A percentile compares a stretch with the other conserved stretches of the same genome.
phyloP scores from a whole-genome alignment of 2,888 invertebrate species.

The Trachelus iudaicus region DNA sequence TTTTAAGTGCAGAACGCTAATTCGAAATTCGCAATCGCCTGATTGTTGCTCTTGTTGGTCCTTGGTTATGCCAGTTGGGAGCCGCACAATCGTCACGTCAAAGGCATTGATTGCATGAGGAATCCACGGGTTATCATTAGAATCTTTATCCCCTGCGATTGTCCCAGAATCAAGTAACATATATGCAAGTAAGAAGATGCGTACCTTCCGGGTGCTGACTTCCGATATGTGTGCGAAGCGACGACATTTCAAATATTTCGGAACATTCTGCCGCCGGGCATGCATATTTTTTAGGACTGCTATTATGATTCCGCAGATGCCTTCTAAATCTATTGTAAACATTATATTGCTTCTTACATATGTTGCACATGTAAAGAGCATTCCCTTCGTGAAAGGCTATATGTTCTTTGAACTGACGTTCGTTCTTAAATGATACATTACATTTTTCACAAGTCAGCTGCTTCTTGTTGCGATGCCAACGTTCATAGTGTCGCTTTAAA shows the following conservation, averaged over 20 bases:
- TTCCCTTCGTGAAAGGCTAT: conserved; percentile 69
- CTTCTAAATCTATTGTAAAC: conserved; percentile 66
- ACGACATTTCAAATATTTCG: conserved; percentile 67
- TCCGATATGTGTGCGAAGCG: conserved; percentile 66
- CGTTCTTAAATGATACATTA: conserved; percentile 69
- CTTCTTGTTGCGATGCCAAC: conserved; percentile 64
- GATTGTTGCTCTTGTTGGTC: too few relatives aligned
- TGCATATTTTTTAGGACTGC: conserved; percentile 37
- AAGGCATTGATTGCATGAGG: too few relatives aligned
- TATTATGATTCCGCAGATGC: conserved; percentile 67
- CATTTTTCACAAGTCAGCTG: conserved; percentile 68
- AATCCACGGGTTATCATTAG: too few relatives aligned
- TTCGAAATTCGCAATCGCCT: neutral
- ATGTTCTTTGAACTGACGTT: conserved; percentile 70
- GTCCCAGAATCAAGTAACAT: neutral
- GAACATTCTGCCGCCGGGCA: conserved; percentile 68
- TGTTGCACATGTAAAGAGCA: conserved; percentile 66
- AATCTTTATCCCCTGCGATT: neutral
- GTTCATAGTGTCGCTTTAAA: conserved; percentile 70
- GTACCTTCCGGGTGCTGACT: conserved; percentile 52
- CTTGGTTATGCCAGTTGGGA: too few relatives aligned
- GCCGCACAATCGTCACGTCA: too few relatives aligned
- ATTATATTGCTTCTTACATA: conserved; percentile 68
- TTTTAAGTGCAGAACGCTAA: neutral
- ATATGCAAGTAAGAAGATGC: neutral